Conservation (phyloP, 2,113 vertebrate genomes). For the Tragelaphus scriptus region DNA sequence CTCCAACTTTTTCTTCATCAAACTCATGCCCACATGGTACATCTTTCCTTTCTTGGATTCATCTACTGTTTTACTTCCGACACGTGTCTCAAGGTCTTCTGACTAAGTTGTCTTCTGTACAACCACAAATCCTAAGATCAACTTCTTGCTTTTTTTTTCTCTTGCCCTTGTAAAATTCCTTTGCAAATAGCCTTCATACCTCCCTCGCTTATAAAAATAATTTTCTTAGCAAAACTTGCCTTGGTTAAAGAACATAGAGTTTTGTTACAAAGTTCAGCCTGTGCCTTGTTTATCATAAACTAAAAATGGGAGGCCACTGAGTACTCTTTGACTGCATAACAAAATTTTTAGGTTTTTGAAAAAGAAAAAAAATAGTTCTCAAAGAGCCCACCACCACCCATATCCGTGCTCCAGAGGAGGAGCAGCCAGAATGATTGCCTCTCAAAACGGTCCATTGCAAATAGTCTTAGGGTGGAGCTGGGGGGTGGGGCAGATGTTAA, state of each 20-base stretch:
- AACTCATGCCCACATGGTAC: not conserved
- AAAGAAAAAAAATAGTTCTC: not conserved
- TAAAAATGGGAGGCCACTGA: not conserved
- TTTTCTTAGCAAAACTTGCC: constrained; percentile 1
- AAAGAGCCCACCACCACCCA: not conserved
- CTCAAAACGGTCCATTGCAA: not conserved
- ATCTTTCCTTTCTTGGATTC: not conserved
- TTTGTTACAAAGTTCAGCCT: not conserved
- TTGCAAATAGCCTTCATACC: not conserved
- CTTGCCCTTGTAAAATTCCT: not conserved
- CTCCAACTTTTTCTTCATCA: not conserved
- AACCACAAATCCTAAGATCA: not conserved
- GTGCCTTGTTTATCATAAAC: not conserved
- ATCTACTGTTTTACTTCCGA: not conserved
- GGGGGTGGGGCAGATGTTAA: not conserved
- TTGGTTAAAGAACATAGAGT: not conserved
- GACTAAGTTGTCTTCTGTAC: not conserved
- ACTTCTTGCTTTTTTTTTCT: not conserved
- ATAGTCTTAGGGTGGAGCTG: not conserved
- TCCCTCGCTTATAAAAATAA: not conserved
- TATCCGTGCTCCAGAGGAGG: too few relatives aligned
- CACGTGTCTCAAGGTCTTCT: not conserved
- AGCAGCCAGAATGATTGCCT: too few relatives aligned
- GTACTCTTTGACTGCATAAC: not conserved
- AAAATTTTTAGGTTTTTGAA: not conserved